Evolutionary conservation across 2,888 invertebrate species (phyloP).

Genomic region (Geophilus truncorum): DNA sequence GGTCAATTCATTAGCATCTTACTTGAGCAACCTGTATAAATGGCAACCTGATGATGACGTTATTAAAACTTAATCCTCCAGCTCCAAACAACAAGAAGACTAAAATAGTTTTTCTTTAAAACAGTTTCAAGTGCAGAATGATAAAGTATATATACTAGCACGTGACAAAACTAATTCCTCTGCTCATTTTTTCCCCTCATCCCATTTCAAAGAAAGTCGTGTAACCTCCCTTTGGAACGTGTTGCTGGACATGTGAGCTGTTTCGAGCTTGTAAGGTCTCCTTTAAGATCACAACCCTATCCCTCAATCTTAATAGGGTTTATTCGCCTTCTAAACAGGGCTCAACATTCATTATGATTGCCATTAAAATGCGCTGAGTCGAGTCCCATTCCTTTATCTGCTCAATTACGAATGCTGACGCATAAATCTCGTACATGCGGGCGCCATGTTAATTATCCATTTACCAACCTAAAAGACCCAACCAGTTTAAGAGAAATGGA

Average conservation of each 20-base stretch:
- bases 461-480: not conserved
- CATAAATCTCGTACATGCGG: conserved; percentile 15
- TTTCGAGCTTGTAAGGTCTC: not conserved
- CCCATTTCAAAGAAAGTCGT: not conserved
- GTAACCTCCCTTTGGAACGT: not conserved
- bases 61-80: too few relatives aligned
- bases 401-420: conserved; percentile 11
- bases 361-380: conserved; percentile 15
- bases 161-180: not conserved
- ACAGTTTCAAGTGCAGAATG: too few relatives aligned
- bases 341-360: conserved; percentile 17
- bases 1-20: not conserved
- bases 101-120: too few relatives aligned
- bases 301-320: conserved; percentile 6
- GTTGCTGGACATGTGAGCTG: not conserved
- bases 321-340: not conserved
- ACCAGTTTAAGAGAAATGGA: not conserved
- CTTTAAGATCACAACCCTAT: conserved; percentile 12
- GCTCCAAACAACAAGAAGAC: too few relatives aligned
- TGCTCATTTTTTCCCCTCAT: not conserved
- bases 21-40: not conserved
- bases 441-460: conserved; percentile 16
- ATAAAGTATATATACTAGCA: too few relatives aligned
- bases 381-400: conserved; percentile 15
- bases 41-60: too few relatives aligned